phyloP scores from a whole-genome alignment of 37 sponge, comb jelly and placozoan genomes.

The Geodia barretti region DNA sequence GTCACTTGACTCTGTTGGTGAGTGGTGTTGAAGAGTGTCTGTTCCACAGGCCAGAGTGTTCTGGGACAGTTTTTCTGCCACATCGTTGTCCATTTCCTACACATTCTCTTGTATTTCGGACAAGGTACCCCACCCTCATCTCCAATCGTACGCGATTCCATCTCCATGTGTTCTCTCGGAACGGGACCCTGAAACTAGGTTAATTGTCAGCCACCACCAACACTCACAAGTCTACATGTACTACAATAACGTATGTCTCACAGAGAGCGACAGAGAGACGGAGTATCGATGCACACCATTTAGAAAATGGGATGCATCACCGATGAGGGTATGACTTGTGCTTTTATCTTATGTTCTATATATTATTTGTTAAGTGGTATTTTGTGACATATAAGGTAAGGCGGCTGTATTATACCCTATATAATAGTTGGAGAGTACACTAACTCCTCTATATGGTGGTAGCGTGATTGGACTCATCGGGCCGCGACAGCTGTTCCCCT shows the following conservation, averaged over 20 bases:
- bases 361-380: too few relatives aligned
- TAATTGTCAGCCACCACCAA: slow-evolving; percentile 70
- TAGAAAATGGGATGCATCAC: slow-evolving; percentile 79
- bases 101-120: slow-evolving; percentile 58
- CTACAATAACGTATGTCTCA: not conserved
- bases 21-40: not conserved
- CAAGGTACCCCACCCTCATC: slow-evolving; percentile 64
- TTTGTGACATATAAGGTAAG: too few relatives aligned
- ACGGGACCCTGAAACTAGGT: slow-evolving; percentile 59
- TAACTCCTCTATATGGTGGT: too few relatives aligned
- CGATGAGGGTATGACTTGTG: too few relatives aligned
- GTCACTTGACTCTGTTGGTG: not conserved
- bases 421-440: too few relatives aligned
- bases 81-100: slow-evolving; percentile 67
- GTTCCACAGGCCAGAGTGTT: slow-evolving; percentile 73
- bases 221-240: too few relatives aligned
- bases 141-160: slow-evolving; percentile 64
- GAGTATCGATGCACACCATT: slow-evolving; percentile 78
- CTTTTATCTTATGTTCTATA: too few relatives aligned
- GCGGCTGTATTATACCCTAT: too few relatives aligned
- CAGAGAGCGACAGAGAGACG: slow-evolving; percentile 78
- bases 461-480: too few relatives aligned
- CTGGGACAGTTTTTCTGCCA: slow-evolving; percentile 77
- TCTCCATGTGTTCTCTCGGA: slow-evolving; percentile 60
- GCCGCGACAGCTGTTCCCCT: too few relatives aligned